Percentiles rank a stretch among this genome's conserved stretches.
These are phyloP conservation scores for Cotesia glomerata DNA, from an alignment of 1,140 invertebrate species.

Conservation along the genomic window DNA sequence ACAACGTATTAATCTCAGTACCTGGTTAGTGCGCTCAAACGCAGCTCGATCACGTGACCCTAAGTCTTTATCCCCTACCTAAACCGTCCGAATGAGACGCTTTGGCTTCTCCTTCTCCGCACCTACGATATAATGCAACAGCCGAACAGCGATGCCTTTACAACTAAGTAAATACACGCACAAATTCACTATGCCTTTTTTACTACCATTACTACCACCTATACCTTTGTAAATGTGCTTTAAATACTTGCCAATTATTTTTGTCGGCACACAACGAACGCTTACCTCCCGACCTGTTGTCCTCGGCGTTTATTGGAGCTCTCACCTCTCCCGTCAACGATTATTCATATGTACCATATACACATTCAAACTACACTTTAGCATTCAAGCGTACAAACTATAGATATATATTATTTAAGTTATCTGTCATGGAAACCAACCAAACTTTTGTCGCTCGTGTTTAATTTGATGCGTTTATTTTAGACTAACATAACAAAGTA, in stretches of 20 bases:
- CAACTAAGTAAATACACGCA: not conserved
- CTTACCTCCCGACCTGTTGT: constrained; percentile 15
- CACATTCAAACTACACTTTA: too few relatives aligned
- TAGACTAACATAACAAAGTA: too few relatives aligned
- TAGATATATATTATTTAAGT: not conserved
- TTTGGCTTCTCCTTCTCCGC: not conserved
- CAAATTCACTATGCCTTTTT: not conserved
- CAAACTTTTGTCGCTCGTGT: not conserved
- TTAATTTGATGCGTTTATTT: too few relatives aligned
- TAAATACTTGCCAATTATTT: not conserved
- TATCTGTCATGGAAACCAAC: not conserved
- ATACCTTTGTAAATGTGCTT: not conserved
- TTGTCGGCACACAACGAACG: not conserved
- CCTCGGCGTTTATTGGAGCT: constrained; percentile 15
- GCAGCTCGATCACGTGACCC: constrained; percentile 60
- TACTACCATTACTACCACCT: not conserved
- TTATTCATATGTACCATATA: not conserved
- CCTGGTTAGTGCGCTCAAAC: constrained; percentile 61
- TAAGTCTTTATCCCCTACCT: constrained; percentile 34
- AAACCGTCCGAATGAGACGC: not conserved
- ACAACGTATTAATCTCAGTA: constrained; percentile 53
- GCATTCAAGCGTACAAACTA: not conserved
- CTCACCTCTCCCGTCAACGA: not conserved
- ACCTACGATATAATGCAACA: not conserved
- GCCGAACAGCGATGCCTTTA: not conserved